Percentiles rank a stretch among this genome's conserved stretches.
Evolutionary conservation across 2,888 invertebrate species (phyloP).

Genomic region (Philonicus albiceps): DNA sequence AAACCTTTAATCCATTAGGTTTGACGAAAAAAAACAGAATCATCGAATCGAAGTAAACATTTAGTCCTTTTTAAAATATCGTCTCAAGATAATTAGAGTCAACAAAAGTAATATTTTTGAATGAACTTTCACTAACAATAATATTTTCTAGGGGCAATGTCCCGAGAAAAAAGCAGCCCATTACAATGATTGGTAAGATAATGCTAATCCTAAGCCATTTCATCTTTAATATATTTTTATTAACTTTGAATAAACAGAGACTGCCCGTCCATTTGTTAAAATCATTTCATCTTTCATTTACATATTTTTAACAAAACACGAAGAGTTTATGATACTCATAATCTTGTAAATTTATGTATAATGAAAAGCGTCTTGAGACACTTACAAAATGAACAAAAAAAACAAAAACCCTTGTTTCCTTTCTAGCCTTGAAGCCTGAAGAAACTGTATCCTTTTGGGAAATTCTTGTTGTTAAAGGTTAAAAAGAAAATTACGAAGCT

Average conservation of each 20-base stretch:
- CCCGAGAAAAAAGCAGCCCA: background rate
- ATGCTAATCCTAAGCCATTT: background rate
- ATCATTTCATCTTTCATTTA: background rate
- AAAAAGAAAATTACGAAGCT: background rate
- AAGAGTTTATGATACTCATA: background rate
- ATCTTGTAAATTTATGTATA: background rate
- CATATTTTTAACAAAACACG: background rate
- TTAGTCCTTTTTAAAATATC: too few species aligned
- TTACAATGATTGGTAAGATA: background rate
- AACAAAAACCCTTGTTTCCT: background rate
- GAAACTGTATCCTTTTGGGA: background rate
- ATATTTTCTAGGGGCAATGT: background rate
- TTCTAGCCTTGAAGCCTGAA: background rate
- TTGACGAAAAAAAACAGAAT: background rate
- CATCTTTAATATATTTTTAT: background rate
- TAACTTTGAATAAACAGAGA: background rate
- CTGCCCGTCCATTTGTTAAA: background rate
- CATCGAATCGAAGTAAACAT: too few species aligned
- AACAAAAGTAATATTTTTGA: background rate
- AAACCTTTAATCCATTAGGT: too few species aligned
- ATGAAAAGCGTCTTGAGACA: background rate
- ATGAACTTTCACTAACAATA: background rate
- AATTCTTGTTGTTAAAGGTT: background rate
- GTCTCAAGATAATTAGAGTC: background rate
- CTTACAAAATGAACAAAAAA: background rate